Evolutionary conservation across 2,888 invertebrate genomes (phyloP), one percentile per base, ranked within the genome.

Genomic region (Aquatica leii): DNA sequence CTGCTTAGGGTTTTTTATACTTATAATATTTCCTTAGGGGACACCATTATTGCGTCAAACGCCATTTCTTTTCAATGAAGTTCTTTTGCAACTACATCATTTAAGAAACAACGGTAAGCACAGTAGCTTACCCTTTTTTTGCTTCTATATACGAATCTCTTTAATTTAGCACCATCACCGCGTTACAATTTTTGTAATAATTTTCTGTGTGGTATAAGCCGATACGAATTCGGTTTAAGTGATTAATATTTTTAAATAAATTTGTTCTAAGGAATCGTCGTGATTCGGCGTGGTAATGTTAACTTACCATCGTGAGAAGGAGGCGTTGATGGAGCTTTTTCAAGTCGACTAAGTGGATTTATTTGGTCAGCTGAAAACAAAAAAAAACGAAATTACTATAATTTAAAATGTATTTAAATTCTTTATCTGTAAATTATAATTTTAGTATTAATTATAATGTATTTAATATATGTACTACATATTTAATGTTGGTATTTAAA

Each of bases 251-350:
- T 37, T 37, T 18, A 15, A 11, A 18, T 46, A 46, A 46, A 46
- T 18, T 17, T 20, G 17, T 46, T 46, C 12, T 46, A 18, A 18
- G 11, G 18, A 46, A 46, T 46, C 37, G 11, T 37, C 20, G 48
- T 9, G 20, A 11, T 24, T 24, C 24, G 6, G 4, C 6, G 24
- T 6, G 6, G 6, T 24, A 24, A 51, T 40, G 40, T 20, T 14
- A 46, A 85, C 89, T 84, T 82, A 90, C 90, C 90, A 62, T 81
- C 80, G 79, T 89, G 86, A 76, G 89, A 89, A 78, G 88, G 88
- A 71, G 92, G 90, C 76, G 92, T 91, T 76, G 90, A 90, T 68
- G 92, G 91, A 74, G 91, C 89, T 82, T 91, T 91, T 78, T 91
- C 90, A 78, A 91, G 81, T 73, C 76, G 72, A 54, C 75, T 89